Evolutionary conservation across 2,888 invertebrate species (phyloP).

Genomic region (Temnothorax ravouxi): DNA sequence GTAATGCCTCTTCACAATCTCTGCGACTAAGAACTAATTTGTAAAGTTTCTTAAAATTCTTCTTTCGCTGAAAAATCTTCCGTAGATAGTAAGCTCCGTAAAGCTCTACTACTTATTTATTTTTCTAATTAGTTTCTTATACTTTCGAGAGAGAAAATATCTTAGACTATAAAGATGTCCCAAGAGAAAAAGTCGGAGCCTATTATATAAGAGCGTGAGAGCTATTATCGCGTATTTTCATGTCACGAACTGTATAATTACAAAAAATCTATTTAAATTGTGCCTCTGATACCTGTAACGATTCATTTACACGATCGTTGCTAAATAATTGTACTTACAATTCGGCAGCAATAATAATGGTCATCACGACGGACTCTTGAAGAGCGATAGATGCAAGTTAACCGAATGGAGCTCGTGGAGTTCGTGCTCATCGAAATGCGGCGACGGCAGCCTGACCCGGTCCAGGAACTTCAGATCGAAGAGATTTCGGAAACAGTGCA

Average conservation of each 20-base stretch:
- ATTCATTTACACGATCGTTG: background rate
- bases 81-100: background rate
- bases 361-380: conserved; percentile 58
- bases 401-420: conserved; percentile 93
- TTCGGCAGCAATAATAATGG: conserved; percentile 63
- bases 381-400: conserved; percentile 89
- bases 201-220: background rate
- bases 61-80: background rate
- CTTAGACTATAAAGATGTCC: background rate
- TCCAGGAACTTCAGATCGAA: conserved; percentile 89
- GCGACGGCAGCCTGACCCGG: conserved; percentile 94
- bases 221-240: background rate
- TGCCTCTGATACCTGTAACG: background rate
- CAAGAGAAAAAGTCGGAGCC: too few species aligned
- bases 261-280: background rate
- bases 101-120: background rate
- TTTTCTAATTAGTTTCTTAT: background rate
- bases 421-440: conserved; percentile 94
- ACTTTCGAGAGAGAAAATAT: background rate
- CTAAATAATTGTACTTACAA: background rate
- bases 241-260: background rate
- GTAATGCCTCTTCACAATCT: conserved; percentile 70
- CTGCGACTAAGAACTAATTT: background rate
- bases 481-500: conserved; percentile 80
- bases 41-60: background rate